A percentile compares a stretch with the other conserved stretches of the same genome.
Conservation (phyloP, 1,140 invertebrate genomes). For the Macrobrachium nipponense region DNA sequence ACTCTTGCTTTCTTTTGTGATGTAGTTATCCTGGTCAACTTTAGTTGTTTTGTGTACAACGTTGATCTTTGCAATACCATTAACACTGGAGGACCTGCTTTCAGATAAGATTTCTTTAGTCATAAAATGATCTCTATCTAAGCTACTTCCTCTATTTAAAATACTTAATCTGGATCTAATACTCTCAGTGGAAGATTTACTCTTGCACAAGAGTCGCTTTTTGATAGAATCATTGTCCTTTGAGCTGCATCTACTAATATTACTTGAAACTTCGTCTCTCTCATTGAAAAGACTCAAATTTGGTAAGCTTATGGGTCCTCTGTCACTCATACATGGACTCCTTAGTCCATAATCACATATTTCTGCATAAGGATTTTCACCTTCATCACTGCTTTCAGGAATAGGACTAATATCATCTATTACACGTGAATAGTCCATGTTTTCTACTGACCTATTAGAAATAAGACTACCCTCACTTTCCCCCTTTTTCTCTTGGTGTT, state of each 20-base stretch:
- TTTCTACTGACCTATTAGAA: slow-evolving; percentile 35
- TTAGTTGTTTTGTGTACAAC: too few relatives aligned
- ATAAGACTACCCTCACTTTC: slow-evolving; percentile 46
- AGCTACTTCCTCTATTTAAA: neutral
- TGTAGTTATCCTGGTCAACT: too few relatives aligned
- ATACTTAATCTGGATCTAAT: slow-evolving; percentile 14
- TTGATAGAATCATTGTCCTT: neutral
- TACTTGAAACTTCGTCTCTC: slow-evolving; percentile 16
- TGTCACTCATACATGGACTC: neutral
- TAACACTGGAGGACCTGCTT: too few relatives aligned
- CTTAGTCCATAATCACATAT: slow-evolving; percentile 32
- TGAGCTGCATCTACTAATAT: slow-evolving; percentile 22
- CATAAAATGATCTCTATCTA: neutral
- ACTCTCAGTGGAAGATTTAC: slow-evolving; percentile 21
- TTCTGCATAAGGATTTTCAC: slow-evolving; percentile 35
- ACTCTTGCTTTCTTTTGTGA: too few relatives aligned
- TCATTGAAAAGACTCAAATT: slow-evolving; percentile 31
- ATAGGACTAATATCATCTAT: slow-evolving; percentile 49
- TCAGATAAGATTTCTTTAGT: too few relatives aligned
- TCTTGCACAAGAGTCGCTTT: slow-evolving; percentile 21
- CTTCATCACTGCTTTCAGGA: slow-evolving; percentile 40
- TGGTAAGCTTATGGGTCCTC: slow-evolving; percentile 43
- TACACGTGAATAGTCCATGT: slow-evolving; percentile 50
- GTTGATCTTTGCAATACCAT: too few relatives aligned
- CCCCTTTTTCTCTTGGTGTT: slow-evolving; percentile 40